Percentiles rank a stretch among this genome's conserved stretches.
These are phyloP conservation scores for Mormyrus iriodes DNA, from an alignment of 2,113 vertebrate species.

Conservation along the genomic window DNA sequence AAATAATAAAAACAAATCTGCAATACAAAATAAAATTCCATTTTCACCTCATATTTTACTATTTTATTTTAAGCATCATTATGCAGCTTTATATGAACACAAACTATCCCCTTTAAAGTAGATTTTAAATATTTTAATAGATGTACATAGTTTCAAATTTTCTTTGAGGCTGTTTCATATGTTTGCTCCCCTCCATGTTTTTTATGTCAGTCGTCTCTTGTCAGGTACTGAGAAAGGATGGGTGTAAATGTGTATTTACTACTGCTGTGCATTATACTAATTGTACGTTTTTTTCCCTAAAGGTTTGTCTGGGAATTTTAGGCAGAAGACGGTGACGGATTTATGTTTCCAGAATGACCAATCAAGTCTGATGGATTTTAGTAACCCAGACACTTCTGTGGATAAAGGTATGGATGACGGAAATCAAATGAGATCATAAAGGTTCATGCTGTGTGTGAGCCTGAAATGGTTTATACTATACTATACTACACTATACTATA, in stretches of 20 bases:
- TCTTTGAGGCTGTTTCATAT: not conserved
- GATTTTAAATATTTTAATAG: not conserved
- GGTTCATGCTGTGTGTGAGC: not conserved
- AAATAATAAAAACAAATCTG: not conserved
- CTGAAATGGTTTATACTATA: not conserved
- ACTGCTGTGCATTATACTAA: not conserved
- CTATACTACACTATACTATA: not conserved
- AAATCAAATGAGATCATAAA: not conserved
- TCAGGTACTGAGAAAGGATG: not conserved
- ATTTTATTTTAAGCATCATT: not conserved
- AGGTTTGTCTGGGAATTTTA: constrained; percentile 52
- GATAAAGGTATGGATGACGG: constrained; percentile 59
- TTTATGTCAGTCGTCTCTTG: not conserved
- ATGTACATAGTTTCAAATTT: not conserved
- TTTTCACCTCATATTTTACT: not conserved
- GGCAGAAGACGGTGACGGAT: constrained; percentile 52
- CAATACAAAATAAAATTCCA: not conserved
- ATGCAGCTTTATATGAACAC: not conserved
- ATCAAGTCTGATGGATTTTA: constrained; percentile 66
- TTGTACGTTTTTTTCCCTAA: not conserved
- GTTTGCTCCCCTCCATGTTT: not conserved
- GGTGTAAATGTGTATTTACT: not conserved
- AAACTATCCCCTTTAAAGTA: not conserved
- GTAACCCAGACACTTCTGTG: constrained; percentile 59
- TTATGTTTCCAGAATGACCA: constrained; percentile 62